Percentiles rank a stretch among this genome's conserved stretches.
phyloP scores from a whole-genome alignment of 2,888 invertebrate species.

The Cylindroiulus punctatus region DNA sequence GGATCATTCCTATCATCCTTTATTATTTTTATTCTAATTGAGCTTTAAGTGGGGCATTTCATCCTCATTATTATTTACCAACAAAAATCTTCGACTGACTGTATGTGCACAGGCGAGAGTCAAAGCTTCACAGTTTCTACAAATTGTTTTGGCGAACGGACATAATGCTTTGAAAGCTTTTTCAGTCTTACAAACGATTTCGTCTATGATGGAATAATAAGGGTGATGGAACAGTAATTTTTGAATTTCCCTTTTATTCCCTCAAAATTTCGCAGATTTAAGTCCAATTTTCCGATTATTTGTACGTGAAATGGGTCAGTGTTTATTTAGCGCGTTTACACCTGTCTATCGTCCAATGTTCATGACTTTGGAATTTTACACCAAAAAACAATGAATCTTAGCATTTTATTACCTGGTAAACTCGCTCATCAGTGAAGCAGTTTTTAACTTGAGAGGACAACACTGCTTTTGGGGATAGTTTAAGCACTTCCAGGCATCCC shows the following conservation, averaged over 20 bases:
- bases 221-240: too few species aligned
- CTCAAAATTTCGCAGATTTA: too few species aligned
- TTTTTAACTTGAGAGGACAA: neutral
- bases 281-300: neutral
- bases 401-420: constrained; percentile 17
- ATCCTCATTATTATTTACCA: constrained; percentile 5
- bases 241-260: too few species aligned
- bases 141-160: too few species aligned
- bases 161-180: too few species aligned
- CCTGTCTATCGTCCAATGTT: neutral
- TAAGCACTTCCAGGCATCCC: neutral
- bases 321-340: neutral
- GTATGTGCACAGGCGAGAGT: too few species aligned
- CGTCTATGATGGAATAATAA: too few species aligned
- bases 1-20: constrained; percentile 29
- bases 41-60: constrained; percentile 16
- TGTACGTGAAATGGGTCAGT: neutral
- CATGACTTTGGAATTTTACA: neutral
- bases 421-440: neutral
- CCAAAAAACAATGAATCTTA: neutral
- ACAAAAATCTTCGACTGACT: neutral
- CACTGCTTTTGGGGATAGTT: neutral
- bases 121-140: too few species aligned
- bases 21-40: constrained; percentile 37
- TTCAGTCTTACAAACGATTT: too few species aligned